Base-by-base conservation (phyloP, 2,797 vertebrate genomes). In the Vireo griseus region DNA sequence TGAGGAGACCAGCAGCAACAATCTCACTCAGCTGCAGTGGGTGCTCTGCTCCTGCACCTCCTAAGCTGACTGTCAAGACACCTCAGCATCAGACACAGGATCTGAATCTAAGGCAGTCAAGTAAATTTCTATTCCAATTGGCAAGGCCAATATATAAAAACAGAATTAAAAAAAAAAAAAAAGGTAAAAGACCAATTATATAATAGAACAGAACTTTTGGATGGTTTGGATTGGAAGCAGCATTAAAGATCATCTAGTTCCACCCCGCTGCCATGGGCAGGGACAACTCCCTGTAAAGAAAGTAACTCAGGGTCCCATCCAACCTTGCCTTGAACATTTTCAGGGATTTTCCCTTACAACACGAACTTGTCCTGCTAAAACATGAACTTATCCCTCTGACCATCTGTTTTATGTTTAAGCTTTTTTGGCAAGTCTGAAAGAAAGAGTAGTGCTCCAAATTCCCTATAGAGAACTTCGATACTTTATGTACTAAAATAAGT, bases 101-200 rank as follows among this genome's bases (percentile, higher is more conserved):
- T 33, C 33, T 59, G 57, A 77, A 65, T 55, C 54, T 57, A 29
- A 80, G 54, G 47, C 61, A 88, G 31, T 33, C 13, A 87, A 71
- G 63, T 55, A 77, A 81, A 78, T 50, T 81, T 94, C 24, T 40
- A 52, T 94, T 75, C 39, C 50, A 75, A 11, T 44, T 75, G 17
- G 42, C 74, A 91, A 15, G 55, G 22, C 4, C 14, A 3, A 50
- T 12, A 33, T 6, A 62, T 33, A 71, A 57, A 82, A 69, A 16
- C 5, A 63, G 6, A n/a, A n/a, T n/a, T n/a, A 61, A 54, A 63
- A 3, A 52, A 82, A 66, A 44, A 63, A 54, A 63, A 65, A 50
- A 54, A 48, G 1, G 5, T 3, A 62, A 4, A 52, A 82, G 58
- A 47, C 59, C 51, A 59, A 61, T 69, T 8, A 45, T 22, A n/a